Conservation (phyloP, 2,113 vertebrate species). For the Macquaria ambigua region DNA sequence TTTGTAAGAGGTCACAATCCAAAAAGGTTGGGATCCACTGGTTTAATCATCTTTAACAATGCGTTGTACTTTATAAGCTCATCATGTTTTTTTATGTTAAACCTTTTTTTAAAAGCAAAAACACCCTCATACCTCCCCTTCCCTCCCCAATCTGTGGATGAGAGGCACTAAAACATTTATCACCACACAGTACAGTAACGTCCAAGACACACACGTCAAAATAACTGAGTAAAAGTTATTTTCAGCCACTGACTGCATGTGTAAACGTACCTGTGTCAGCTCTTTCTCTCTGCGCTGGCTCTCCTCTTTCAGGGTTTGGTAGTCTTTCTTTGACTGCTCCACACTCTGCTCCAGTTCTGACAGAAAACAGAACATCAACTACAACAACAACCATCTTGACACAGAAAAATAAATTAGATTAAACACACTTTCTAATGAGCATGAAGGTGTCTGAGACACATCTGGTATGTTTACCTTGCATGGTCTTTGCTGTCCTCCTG, state of each 20-base stretch:
- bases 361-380: neutral
- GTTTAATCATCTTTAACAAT: no score
- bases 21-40: no score
- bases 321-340: conserved; percentile 57
- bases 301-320: conserved; percentile 62
- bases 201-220: no score
- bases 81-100: no score
- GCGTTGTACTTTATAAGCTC: no score
- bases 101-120: no score
- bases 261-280: conserved; percentile 61
- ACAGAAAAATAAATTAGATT: neutral
- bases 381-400: neutral
- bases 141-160: neutral
- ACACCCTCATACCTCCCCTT: no score
- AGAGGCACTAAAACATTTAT: neutral
- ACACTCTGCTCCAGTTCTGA: conserved; percentile 71
- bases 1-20: no score
- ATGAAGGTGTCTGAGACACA: neutral
- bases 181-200: no score
- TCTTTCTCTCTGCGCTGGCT: conserved; percentile 59
- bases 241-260: neutral
- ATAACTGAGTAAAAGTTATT: no score
- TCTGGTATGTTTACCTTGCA: conserved; percentile 87
- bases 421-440: neutral
- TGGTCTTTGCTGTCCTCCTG: conserved; percentile 75